Evolutionary conservation across 2,888 invertebrate genomes (phyloP).

Genomic region (Drosophila trichaetosa): DNA sequence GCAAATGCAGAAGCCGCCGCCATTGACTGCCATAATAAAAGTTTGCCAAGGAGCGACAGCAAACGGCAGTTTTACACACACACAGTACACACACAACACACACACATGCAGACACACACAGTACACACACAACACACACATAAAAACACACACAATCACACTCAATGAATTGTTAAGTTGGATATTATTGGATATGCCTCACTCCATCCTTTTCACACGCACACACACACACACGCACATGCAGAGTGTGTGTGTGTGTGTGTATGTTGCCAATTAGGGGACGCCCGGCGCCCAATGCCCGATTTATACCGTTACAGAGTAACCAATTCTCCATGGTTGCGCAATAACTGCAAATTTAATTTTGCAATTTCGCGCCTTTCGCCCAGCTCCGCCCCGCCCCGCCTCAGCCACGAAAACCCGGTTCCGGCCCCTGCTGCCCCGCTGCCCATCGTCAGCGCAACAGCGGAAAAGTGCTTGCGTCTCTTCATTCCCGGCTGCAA

Average conservation of each 20-base stretch:
- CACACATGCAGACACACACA: slow-evolving; percentile 11
- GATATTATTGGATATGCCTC: slow-evolving; percentile 29
- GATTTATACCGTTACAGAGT: slow-evolving; percentile 70
- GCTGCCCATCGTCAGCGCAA: slow-evolving; percentile 11
- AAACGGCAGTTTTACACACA: slow-evolving; percentile 6
- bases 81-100: slow-evolving; percentile 2
- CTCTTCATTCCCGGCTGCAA: slow-evolving; percentile 9
- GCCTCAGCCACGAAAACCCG: background rate
- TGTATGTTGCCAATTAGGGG: slow-evolving; percentile 55
- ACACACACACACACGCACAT: slow-evolving; percentile 1
- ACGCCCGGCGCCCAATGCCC: slow-evolving; percentile 51
- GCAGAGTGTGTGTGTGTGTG: slow-evolving; percentile 4
- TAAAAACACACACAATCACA: slow-evolving; percentile 4
- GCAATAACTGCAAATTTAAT: slow-evolving; percentile 80
- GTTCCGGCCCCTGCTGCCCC: background rate
- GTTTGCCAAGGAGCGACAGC: slow-evolving; percentile 27
- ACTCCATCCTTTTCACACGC: slow-evolving; percentile 6
- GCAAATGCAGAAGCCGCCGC: slow-evolving; percentile 51
- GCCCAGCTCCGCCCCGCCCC: slow-evolving; percentile 20
- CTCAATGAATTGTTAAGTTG: slow-evolving; percentile 36
- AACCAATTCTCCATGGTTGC: slow-evolving; percentile 80
- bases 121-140: background rate
- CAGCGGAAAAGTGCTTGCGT: slow-evolving; percentile 8
- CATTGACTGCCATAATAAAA: slow-evolving; percentile 53
- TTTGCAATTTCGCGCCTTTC: slow-evolving; percentile 75